Conservation (phyloP, 2,797 vertebrate genomes). For the Gobionotothen gibberifrons region DNA sequence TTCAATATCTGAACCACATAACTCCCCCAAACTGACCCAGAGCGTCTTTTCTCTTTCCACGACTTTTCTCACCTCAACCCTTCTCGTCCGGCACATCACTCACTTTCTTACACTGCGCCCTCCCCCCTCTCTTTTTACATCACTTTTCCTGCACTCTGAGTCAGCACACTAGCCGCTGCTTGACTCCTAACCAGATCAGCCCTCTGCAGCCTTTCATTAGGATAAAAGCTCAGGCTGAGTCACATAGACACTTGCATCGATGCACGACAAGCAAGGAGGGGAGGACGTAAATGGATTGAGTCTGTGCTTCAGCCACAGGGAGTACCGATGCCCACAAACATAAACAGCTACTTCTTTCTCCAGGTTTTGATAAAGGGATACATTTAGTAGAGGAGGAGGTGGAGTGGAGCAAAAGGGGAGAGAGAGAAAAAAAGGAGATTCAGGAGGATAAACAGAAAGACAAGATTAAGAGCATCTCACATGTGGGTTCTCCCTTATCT, state of each 20-base stretch:
- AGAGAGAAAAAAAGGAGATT: background rate
- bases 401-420: constrained; percentile 31
- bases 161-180: constrained; percentile 68
- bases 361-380: constrained; percentile 40
- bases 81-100: constrained; percentile 51
- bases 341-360: constrained; percentile 67
- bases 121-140: constrained; percentile 44
- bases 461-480: constrained; percentile 15
- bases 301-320: constrained; percentile 76
- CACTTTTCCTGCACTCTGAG: constrained; percentile 68
- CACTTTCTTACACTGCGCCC: constrained; percentile 39
- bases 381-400: constrained; percentile 21
- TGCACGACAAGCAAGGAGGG: constrained; percentile 37
- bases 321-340: constrained; percentile 73
- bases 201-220: constrained; percentile 76
- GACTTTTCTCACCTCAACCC: constrained; percentile 55
- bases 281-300: constrained; percentile 67
- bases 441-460: constrained; percentile 26
- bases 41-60: constrained; percentile 46
- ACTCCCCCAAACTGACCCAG: constrained; percentile 43
- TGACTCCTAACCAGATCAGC: constrained; percentile 78
- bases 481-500: constrained; percentile 28
- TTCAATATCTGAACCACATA: constrained; percentile 42
- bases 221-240: constrained; percentile 75
- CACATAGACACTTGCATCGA: constrained; percentile 34